These are phyloP conservation scores for Metalampra italica DNA, from an alignment of 2,888 invertebrate genomes.

Conservation along the genomic window DNA sequence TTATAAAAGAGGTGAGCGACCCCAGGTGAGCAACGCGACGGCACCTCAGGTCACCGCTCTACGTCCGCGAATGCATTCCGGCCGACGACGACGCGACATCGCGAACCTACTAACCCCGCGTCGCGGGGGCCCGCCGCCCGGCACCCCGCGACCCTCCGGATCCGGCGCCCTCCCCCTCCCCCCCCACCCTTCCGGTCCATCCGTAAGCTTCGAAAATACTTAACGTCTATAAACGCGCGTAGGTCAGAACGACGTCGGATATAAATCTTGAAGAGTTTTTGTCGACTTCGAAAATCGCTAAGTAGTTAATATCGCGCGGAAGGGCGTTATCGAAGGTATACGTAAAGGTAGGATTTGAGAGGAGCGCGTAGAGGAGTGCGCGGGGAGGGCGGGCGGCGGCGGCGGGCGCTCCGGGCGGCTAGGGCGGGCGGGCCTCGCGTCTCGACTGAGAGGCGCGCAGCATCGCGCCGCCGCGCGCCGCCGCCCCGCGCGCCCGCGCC, in stretches of 20 bases:
- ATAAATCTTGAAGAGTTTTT: constrained; percentile 34
- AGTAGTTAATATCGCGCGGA: constrained; percentile 30
- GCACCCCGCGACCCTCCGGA: constrained; percentile 73
- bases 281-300: constrained; percentile 25
- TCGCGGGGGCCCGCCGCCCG: constrained; percentile 65
- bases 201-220: constrained; percentile 74
- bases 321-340: constrained; percentile 40
- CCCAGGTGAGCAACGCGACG: constrained; percentile 69
- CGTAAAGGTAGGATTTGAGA: constrained; percentile 42
- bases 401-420: constrained; percentile 56
- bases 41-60: constrained; percentile 75
- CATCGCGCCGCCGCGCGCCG: constrained; percentile 80
- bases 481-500: constrained; percentile 31
- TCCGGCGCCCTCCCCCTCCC: constrained; percentile 54
- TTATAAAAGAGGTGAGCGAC: constrained; percentile 57
- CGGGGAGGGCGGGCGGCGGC: constrained; percentile 62
- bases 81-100: constrained; percentile 75
- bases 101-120: constrained; percentile 78
- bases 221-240: constrained; percentile 59
- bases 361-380: constrained; percentile 51
- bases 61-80: constrained; percentile 78
- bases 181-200: constrained; percentile 63
- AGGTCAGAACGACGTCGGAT: constrained; percentile 38
- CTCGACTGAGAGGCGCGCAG: constrained; percentile 83
- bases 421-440: constrained; percentile 79